Percentiles rank a stretch among this genome's conserved stretches.
These are phyloP conservation scores for Hyphantria cunea DNA, from an alignment of 1,140 invertebrate genomes.

Conservation along the genomic window DNA sequence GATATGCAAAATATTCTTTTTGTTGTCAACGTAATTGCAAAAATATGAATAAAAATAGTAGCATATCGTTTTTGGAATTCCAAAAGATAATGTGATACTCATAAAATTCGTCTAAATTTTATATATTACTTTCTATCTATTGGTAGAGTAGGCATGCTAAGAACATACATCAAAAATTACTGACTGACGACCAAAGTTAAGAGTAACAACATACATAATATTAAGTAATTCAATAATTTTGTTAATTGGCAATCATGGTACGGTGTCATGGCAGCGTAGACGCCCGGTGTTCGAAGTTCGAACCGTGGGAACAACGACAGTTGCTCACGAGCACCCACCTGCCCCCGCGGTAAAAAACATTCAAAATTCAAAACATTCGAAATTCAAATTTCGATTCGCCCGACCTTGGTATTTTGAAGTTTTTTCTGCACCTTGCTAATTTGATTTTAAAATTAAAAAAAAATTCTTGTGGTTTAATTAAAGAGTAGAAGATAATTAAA, in stretches of 20 bases:
- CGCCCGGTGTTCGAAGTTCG: conserved; percentile 46
- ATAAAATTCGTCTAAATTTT: too few species aligned
- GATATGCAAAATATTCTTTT: too few species aligned
- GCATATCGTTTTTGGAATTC: neutral
- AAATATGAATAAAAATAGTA: too few species aligned
- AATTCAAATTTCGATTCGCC: conserved; percentile 70
- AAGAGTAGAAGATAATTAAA: too few species aligned
- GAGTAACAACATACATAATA: too few species aligned
- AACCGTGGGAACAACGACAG: conserved; percentile 62
- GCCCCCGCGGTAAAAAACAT: conserved; percentile 67
- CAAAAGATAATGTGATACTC: neutral
- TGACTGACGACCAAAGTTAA: too few species aligned
- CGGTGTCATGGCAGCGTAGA: conserved; percentile 45
- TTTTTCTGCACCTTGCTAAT: conserved; percentile 35
- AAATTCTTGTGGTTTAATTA: too few species aligned
- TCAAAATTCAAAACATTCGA: conserved; percentile 44
- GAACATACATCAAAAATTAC: too few species aligned
- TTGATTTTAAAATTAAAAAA: conserved; percentile 14
- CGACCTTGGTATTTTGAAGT: conserved; percentile 59
- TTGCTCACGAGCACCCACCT: conserved; percentile 59
- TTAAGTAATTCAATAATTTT: conserved; percentile 31
- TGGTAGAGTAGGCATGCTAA: too few species aligned
- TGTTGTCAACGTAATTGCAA: too few species aligned
- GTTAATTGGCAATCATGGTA: conserved; percentile 65
- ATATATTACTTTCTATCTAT: too few species aligned